Base-by-base conservation (phyloP, 2,797 vertebrate species). In the Cirrhinus mrigala region DNA sequence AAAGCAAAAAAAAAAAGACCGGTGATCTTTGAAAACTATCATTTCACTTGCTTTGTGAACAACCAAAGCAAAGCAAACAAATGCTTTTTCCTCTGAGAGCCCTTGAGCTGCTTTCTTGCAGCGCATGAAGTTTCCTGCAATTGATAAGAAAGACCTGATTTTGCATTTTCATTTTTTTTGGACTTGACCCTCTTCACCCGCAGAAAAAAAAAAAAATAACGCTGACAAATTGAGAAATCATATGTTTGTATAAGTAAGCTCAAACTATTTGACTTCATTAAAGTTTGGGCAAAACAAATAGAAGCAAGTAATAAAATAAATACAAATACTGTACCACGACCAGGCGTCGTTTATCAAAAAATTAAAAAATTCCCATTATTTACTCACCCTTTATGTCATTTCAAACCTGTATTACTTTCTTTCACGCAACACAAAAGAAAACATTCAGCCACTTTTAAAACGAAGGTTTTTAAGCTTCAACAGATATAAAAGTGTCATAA, bases 111-210 rank as follows among this genome's bases (percentile, higher is more conserved):
- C 60, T 44, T 75, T 80, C 78, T 81, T 56, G 78, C 84, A 62
- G 73, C 52, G 29, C 44, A 74, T 79, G 56, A 83, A 68, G 83
- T 79, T 88, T 89, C 86, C 86, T 90, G 89, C 86, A 27, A 88
- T 88, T 89, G 89, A 89, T 88, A 78, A 86, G 69, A 87, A 90
- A 88, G 82, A 68, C 84, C 87, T 88, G 82, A 88, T 89, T 90
- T 90, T 84, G 84, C 85, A 69, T 88, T 90, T 89, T 80, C 82
- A 46, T 82, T 85, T 86, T 54, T 71, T 66, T 81, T 60, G 62
- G 80, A 83, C 75, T 54, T 83, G 84, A 87, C 69, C 79, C 60
- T 75, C 78, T 68, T 86, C 80, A 79, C 86, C 83, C 83, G 74
- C 20, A 48, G 54, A 3, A 37, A 37, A 37, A 37, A 33, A n/a